Evolutionary conservation across 2,888 invertebrate species (phyloP), one percentile per base, ranked within the genome.

Genomic region (Sinelater perroti): DNA sequence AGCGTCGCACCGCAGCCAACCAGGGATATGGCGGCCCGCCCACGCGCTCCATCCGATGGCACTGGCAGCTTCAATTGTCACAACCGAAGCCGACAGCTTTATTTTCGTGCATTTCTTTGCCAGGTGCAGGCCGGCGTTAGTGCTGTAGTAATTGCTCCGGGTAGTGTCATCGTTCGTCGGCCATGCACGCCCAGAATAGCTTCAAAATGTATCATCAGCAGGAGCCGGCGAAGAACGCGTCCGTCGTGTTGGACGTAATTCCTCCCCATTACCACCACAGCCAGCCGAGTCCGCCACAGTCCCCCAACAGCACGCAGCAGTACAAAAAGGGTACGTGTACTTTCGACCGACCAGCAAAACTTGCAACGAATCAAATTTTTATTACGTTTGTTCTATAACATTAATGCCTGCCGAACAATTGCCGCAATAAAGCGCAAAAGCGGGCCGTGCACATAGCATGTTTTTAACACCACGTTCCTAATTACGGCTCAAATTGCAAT

Each of bases 241-340:
- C 83, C 1, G 80, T 85, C 51, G 83, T 86, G 5, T 81, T 85
- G 60, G 86, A 86, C 66, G 76, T 86, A 42, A 80, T 85, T 47
- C 83, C 85, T 10, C 80, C 84, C 6, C 83, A 83, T 67, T 83
- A 83, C 61, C 71, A 75, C 58, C 75, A 75, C 47, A 69, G 78
- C 72, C 73, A 73, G 18, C 70, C 72, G 0, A 70, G 70, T 60
- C 78, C 77, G 51, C 83, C 84, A 18, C 80, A 81, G 40, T 82
- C 82, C 0, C 83, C 83, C 11, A 80, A 80, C 72, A 80, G 68
- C 30, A 68, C 69, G 11, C 70, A 65, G 38, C 67, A 69, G 40
- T 72, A 68, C 51, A 68, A 78, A 74, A 79, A 74, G 71, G 76
- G 75, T 76, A 67, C 62, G 60, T 31, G n/a, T n/a, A n/a, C n/a